Base-by-base conservation (phyloP, 1,140 invertebrate genomes). In the Drosophila erecta region DNA sequence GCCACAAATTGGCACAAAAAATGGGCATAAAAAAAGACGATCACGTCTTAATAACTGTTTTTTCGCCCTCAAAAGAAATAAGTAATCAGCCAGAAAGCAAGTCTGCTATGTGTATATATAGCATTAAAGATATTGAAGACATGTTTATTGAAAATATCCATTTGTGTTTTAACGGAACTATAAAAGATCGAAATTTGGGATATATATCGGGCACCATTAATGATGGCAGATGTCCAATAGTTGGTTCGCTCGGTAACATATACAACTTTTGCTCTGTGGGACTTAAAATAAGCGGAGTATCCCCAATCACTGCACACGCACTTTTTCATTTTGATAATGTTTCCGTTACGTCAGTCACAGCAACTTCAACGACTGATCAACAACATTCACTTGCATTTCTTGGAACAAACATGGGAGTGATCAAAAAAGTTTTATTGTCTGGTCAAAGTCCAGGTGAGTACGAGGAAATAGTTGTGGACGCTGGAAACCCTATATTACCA, bases 111-210 rank as follows among this genome's bases (percentile, higher is more conserved):
- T 98, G 97, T 92, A 93, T 97, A 22, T 97, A 96, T 92, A 96
- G 96, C 67, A 93, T 99, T 56, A 94, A 96, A 72, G 96, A 98
- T 41, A 97, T 99, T 75, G 97, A 98, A 89, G 95, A 95, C 54
- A 97, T 97, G 85, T 99, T 99, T 92, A 97, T 97, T 81, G 96
- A 98, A 92, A 99, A 99, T 93, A 98, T 99, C 80, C 97, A 98
- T 91, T 97, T 98, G 95, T 99, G 98, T 93, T 99, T 99, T 92
- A 98, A 98, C 93, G 97, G 97, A 22, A 98, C 96, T 77, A 96
- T 96, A 58, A 97, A 96, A 76, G 96, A 97, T 89, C 94, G 98
- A 46, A 98, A 98, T 86, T 97, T 98, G 95, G 97, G 96, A 17
- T 98, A 98, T 91, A 96, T 98, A 81, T 98, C 97, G 60, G 98